Percentiles rank a stretch among this genome's conserved stretches.
phyloP scores from a whole-genome alignment of 2,888 invertebrate species.

The Tanypteryx hageni region DNA sequence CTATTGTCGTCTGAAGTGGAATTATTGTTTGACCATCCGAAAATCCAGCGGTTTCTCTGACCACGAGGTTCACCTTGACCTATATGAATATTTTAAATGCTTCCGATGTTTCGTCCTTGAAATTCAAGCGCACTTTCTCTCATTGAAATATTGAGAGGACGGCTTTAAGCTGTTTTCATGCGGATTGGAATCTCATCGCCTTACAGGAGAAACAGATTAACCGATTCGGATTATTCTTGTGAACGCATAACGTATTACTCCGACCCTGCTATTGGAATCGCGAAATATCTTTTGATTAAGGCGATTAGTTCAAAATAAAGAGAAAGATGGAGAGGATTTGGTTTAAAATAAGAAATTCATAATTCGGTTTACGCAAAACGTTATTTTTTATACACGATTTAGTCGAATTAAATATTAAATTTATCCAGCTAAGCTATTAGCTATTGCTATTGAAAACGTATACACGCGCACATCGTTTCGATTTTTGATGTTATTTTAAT shows the following conservation, averaged over 20 bases:
- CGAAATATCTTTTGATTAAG: too few species aligned
- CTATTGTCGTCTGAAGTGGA: background rate
- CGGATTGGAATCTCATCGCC: background rate
- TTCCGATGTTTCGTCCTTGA: background rate
- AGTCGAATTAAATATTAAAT: too few species aligned
- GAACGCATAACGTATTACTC: background rate
- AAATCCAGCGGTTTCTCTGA: background rate
- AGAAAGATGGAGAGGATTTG: too few species aligned
- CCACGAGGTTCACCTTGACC: slow-evolving; percentile 40
- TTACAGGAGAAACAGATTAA: background rate
- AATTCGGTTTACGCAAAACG: too few species aligned
- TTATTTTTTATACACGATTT: too few species aligned
- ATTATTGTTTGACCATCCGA: background rate
- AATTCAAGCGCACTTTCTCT: slow-evolving; percentile 25
- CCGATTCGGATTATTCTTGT: background rate
- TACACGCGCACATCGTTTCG: too few species aligned
- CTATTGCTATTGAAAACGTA: too few species aligned
- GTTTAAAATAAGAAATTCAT: too few species aligned
- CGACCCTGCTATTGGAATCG: too few species aligned
- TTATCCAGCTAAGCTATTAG: too few species aligned
- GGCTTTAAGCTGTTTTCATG: slow-evolving; percentile 38
- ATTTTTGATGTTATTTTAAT: too few species aligned
- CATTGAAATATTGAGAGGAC: slow-evolving; percentile 53
- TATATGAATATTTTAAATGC: slow-evolving; percentile 52
- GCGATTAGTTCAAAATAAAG: too few species aligned